Evolutionary conservation across 1,140 invertebrate genomes (phyloP), one percentile per base, ranked within the genome.

Genomic region (Saccostrea glomerata): DNA sequence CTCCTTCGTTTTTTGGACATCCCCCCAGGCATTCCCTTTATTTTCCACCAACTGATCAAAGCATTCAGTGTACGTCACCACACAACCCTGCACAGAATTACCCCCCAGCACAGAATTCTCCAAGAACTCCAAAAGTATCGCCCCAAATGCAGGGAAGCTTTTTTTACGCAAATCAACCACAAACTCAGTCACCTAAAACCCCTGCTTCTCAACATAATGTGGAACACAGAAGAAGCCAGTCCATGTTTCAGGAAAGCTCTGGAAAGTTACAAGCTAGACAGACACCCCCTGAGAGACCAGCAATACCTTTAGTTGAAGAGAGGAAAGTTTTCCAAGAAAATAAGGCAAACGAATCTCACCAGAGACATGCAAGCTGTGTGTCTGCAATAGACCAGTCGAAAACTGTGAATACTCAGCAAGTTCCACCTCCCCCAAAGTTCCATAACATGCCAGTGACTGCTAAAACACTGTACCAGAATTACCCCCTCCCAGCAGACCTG

Each of bases 1-100:
- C 86, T 9, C 70, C 89, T 58, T 85, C 55, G 12, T 87, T 87
- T 84, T 60, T 70, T 85, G 15, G 58, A 5, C 84, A 66, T 70
- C 60, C 36, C 15, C 15, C 85, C 20, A 30, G 63, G 85, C 47
- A 23, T 23, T 70, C 60, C 40, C 25, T 25, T 40, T 23, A n/a
- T 47, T 63, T 63, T 86, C 85, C 12, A 7, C 40, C 58, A 20
- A 86, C 12, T 13, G 85, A 73, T 25, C 86, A 82, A 36, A 66
- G 55, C 70, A 73, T 47, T 58, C 84, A 77, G 20, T 83, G 55
- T 40, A 58, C 85, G 12, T 56, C 30, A 36, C 77, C 58, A 30
- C 55, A 60, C 66, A 88, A 20, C 15, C 25, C 66, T 82, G 36
- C 13, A 55, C 30, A 20, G 60, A 54, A n/a, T 25, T 84, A 82